Base-by-base conservation (phyloP, 2,113 vertebrate genomes). In the Sturnus vulgaris region DNA sequence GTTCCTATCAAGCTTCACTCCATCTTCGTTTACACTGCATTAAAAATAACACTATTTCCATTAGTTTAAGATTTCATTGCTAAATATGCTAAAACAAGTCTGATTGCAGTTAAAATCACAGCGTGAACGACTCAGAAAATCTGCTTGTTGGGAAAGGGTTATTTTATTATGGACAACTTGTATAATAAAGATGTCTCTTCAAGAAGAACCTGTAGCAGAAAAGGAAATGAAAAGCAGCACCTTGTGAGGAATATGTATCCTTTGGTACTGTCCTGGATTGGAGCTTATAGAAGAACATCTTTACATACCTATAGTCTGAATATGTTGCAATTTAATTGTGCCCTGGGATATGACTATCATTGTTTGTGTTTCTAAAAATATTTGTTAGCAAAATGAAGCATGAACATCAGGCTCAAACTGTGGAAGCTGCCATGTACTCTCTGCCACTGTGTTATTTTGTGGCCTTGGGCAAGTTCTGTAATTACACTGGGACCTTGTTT, bases 401-500 rank as follows among this genome's bases (percentile, higher is more conserved):
- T 2, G 9, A 69, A 55, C 0, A 0, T 35, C 64, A 73, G 77
- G 13, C 49, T 90, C 0, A 0, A 68, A 59, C 46, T 47, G 73
- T 50, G 42, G 75, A 73, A 90, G 64, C 75, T 37, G 68, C 63
- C 47, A 16, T 61, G 37, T 18, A 12, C 25, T 39, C 65, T 90
- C 33, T 4, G 12, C 44, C 37, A 50, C 52, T 28, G 18, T 35
- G 35, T 57, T 37, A 4, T 33, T 75, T 8, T 25, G 60, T 19
- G 31, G 72, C 81, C 73, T 71, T 75, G 37, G 64, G 40, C 73
- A 63, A 77, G 19, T 57, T 33, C 57, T 65, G 28, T 64, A 33
- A 50, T 71, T 83, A 93, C 82, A 92, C 80, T 95, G 60, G 42
- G 72, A 88, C 86, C 40, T 90, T 93, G 60, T 92, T 92, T 94